Conservation (phyloP, 2,797 vertebrate genomes). For the Pseudochirops corinnae region DNA sequence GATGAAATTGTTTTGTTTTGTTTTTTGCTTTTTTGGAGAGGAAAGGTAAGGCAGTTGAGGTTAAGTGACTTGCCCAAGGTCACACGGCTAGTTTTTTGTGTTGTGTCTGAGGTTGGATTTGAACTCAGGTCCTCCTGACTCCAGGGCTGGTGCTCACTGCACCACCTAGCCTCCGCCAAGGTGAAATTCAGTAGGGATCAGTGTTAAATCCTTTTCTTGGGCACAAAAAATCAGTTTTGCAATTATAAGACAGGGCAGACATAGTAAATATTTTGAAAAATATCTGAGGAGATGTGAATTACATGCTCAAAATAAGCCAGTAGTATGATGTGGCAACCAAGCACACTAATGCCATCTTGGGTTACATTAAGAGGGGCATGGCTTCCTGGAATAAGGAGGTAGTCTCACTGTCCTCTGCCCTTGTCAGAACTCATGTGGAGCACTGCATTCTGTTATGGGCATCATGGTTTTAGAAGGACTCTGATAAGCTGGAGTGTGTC, state of each 20-base stretch:
- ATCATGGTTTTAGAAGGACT: not conserved
- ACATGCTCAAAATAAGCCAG: not conserved
- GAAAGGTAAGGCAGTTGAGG: too few relatives aligned
- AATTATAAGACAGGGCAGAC: not conserved
- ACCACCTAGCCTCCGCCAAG: not conserved
- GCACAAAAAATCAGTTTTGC: not conserved
- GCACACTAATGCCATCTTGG: not conserved
- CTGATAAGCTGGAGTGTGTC: not conserved
- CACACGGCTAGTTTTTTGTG: too few relatives aligned
- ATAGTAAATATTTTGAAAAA: not conserved
- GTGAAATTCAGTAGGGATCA: not conserved
- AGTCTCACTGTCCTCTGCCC: not conserved
- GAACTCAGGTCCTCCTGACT: too few relatives aligned
- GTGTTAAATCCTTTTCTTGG: not conserved
- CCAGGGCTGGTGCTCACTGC: too few relatives aligned
- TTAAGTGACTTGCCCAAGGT: too few relatives aligned
- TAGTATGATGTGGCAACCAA: not conserved
- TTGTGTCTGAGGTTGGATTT: too few relatives aligned
- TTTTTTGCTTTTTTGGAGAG: too few relatives aligned
- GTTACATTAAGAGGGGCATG: not conserved
- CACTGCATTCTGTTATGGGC: not conserved
- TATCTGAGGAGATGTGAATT: not conserved
- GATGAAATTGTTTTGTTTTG: not conserved
- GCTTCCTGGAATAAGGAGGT: not conserved
- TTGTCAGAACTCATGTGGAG: not conserved